phyloP scores from a whole-genome alignment of 2,888 invertebrate genomes.

The Polylopha cassiicola region DNA sequence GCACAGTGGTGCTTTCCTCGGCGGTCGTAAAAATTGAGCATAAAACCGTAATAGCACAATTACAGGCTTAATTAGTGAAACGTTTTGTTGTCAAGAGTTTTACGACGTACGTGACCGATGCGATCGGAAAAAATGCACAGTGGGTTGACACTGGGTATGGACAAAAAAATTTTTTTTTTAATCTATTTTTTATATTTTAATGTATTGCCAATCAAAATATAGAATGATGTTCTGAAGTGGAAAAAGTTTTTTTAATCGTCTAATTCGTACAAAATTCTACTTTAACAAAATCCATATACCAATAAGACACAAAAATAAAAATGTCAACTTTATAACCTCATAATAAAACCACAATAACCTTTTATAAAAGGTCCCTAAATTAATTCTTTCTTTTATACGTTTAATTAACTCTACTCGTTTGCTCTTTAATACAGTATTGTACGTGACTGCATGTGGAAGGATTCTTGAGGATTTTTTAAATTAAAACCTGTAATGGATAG shows the following conservation, averaged over 20 bases:
- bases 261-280: too few species aligned
- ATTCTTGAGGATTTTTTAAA: conserved; percentile 28
- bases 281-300: too few species aligned
- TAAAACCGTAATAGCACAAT: conserved; percentile 61
- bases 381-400: conserved; percentile 43
- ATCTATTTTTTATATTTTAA: background rate
- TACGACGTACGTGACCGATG: conserved; percentile 54
- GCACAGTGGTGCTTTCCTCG: conserved; percentile 28
- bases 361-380: too few species aligned
- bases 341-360: too few species aligned
- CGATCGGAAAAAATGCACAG: conserved; percentile 26
- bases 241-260: background rate
- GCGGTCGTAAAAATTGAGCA: conserved; percentile 57
- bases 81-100: conserved; percentile 55
- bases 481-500: conserved; percentile 1
- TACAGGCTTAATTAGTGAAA: conserved; percentile 65
- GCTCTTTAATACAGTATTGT: conserved; percentile 47
- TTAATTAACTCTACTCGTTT: conserved; percentile 58
- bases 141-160: conserved; percentile 6
- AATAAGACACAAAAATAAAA: conserved; percentile 4
- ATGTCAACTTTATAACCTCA: too few species aligned
- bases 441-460: conserved; percentile 51
- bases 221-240: conserved; percentile 12
- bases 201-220: background rate
- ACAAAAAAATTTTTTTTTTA: background rate